These are phyloP conservation scores for Meta bourneti DNA, from an alignment of 2,888 invertebrate species.

Conservation along the genomic window DNA sequence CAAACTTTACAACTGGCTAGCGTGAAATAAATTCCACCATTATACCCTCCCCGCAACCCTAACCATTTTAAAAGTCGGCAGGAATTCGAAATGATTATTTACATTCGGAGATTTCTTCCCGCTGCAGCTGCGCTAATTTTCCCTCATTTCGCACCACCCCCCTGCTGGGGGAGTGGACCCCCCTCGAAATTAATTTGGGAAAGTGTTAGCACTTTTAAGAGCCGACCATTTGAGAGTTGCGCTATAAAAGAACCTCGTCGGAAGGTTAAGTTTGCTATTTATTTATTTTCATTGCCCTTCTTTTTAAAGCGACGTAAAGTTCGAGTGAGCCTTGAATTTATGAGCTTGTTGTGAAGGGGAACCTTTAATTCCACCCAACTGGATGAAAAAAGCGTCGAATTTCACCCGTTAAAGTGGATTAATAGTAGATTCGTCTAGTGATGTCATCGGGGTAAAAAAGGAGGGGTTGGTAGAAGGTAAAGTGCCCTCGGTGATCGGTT, in stretches of 20 bases:
- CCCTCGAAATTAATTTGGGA: slow-evolving; percentile 56
- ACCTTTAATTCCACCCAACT: slow-evolving; percentile 22
- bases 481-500: not conserved
- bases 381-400: slow-evolving; percentile 24
- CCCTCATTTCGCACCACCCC: slow-evolving; percentile 36
- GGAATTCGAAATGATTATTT: slow-evolving; percentile 62
- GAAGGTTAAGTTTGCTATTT: slow-evolving; percentile 43
- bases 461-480: not conserved
- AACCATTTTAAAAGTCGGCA: slow-evolving; percentile 5
- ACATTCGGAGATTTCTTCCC: slow-evolving; percentile 14
- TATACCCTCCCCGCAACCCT: not conserved
- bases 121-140: slow-evolving; percentile 11
- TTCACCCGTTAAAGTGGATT: slow-evolving; percentile 39
- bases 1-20: slow-evolving; percentile 36
- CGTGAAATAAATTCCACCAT: slow-evolving; percentile 40
- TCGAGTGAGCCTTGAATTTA: slow-evolving; percentile 52
- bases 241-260: slow-evolving; percentile 34
- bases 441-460: not conserved
- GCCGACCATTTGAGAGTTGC: slow-evolving; percentile 17
- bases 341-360: slow-evolving; percentile 37
- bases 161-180: not conserved
- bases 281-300: slow-evolving; percentile 49
- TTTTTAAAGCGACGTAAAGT: slow-evolving; percentile 52
- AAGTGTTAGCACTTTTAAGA: slow-evolving; percentile 46
- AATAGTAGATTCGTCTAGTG: slow-evolving; percentile 4